These are phyloP conservation scores for Anas bahamensis DNA, from an alignment of 2,797 vertebrate genomes.

Conservation along the genomic window DNA sequence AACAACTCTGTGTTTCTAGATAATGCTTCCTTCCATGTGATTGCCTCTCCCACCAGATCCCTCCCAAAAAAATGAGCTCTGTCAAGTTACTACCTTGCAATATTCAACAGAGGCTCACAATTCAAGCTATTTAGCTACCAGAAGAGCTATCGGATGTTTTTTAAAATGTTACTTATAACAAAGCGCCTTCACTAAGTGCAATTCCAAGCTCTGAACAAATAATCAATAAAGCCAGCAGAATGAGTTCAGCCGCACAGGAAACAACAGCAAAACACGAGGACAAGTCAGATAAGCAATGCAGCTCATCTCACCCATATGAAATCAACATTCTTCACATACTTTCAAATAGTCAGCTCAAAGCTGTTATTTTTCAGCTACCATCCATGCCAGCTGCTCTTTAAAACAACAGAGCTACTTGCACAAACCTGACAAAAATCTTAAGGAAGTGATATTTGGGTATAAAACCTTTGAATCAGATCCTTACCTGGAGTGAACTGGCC, in stretches of 20 bases:
- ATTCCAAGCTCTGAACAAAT: background rate
- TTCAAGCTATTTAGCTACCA: background rate
- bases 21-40: background rate
- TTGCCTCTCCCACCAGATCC: background rate
- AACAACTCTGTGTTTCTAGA: slow-evolving; percentile 19
- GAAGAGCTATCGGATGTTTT: background rate
- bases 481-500: background rate
- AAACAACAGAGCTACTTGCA: background rate
- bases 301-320: background rate
- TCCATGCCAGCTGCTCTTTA: background rate
- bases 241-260: slow-evolving; percentile 3
- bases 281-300: background rate
- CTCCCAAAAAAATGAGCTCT: background rate
- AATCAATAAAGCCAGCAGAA: slow-evolving; percentile 1
- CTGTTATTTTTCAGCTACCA: slow-evolving; percentile 31
- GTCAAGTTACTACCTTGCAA: background rate
- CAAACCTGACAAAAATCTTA: background rate
- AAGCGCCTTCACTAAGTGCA: background rate
- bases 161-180: background rate
- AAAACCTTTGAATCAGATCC: background rate
- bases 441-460: background rate
- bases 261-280: background rate
- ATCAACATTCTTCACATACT: slow-evolving; percentile 6
- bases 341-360: background rate
- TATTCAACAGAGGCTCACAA: background rate